A percentile compares a stretch with the other conserved stretches of the same genome.
Evolutionary conservation across 2,888 invertebrate species (phyloP).

Genomic region (Kryphioiulus occultus): DNA sequence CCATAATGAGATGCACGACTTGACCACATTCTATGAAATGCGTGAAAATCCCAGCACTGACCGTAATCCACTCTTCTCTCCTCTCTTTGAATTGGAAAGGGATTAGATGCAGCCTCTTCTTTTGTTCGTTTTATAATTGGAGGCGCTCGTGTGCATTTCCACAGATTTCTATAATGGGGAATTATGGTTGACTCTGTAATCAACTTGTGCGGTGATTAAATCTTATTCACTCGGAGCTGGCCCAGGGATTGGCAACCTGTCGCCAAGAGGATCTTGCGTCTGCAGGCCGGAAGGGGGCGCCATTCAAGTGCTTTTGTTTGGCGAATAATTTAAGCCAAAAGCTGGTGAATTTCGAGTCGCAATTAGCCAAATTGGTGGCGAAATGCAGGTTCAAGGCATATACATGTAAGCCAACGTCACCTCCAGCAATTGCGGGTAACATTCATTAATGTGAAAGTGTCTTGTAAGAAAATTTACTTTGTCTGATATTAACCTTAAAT

Average conservation of each 20-base stretch:
- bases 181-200: constrained; percentile 35
- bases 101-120: not conserved
- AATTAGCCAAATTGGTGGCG: constrained; percentile 32
- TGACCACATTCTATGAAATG: constrained; percentile 22
- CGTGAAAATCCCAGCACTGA: not conserved
- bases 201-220: constrained; percentile 35
- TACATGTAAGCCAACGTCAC: too few species aligned
- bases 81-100: not conserved
- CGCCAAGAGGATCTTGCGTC: not conserved
- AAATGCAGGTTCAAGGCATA: too few species aligned
- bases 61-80: not conserved
- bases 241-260: constrained; percentile 13
- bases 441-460: too few species aligned
- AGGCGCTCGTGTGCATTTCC: constrained; percentile 35
- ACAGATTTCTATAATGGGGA: constrained; percentile 35
- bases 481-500: too few species aligned
- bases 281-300: not conserved
- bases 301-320: constrained; percentile 1
- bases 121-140: constrained; percentile 22
- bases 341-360: not conserved
- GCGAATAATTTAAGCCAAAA: not conserved
- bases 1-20: constrained; percentile 15
- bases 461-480: too few species aligned
- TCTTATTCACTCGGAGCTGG: constrained; percentile 9
- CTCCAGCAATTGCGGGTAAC: too few species aligned